Base-by-base conservation (phyloP, 2,113 vertebrate species). In the Galeopterus variegatus region DNA sequence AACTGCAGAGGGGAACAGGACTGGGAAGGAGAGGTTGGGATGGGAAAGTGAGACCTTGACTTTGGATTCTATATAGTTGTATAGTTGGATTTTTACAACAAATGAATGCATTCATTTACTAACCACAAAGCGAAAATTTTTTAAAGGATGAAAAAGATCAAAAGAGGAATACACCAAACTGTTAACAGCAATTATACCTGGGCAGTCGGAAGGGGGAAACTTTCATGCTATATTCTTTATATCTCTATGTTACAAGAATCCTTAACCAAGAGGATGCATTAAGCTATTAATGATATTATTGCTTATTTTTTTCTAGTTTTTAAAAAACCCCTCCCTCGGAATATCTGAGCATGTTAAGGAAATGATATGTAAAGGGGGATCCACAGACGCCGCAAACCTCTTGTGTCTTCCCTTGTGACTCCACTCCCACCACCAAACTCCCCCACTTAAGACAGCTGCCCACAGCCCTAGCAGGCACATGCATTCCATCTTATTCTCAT, bases 261-360 rank as follows among this genome's bases (percentile, higher is more conserved):
- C 48, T 96, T 88, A 95, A 70, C 33, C 33, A 93, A 86, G 50
- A 88, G 21, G 15, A 58, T 92, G 14, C 11, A 70, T 93, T 76
- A 54, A 92, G 31, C 26, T 77, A 64, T 64, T 80, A 90, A 19
- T 72, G 52, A 54, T 75, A 75, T 36, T 58, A 45, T 7, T 48
- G 36, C 41, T 17, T 70, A 58, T 8, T 75, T 75, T 84, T 64
- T 94, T 94, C 72, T 75, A 52, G 19, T 31, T 62, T 93, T 84
- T 70, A 62, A 77, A 9, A 94, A 69, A 11, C 24, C 17, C 15
- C 36, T 73, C 24, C 75, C 36, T 95, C 77, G 86, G 48, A 81
- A 54, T 72, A 94, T 80, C 83, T 86, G 26, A 77, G 41, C 23
- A 77, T 72, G 10, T 73, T 83, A 79, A 79, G 76, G 72, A 94